phyloP scores from a whole-genome alignment of 2,113 vertebrate genomes.

The Burhinus oedicnemus region DNA sequence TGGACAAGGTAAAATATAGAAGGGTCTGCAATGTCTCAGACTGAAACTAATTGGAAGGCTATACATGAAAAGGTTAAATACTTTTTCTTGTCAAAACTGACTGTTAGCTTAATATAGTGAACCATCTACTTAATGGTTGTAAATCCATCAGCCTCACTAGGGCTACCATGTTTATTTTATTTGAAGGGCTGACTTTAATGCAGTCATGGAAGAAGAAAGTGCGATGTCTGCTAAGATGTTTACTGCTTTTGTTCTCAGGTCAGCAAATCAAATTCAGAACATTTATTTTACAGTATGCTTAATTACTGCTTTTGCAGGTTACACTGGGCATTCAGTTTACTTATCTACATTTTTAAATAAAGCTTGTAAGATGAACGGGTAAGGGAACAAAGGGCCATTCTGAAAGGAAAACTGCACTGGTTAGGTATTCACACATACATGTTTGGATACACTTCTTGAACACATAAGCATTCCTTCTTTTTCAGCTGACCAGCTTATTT shows the following conservation, averaged over 20 bases:
- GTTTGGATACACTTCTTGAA: background rate
- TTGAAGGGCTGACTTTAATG: background rate
- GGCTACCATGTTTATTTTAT: background rate
- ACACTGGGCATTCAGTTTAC: background rate
- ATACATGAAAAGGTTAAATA: background rate
- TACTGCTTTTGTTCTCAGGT: background rate
- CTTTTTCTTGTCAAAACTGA: background rate
- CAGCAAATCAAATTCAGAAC: background rate
- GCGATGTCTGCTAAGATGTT: background rate
- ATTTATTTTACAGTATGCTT: background rate
- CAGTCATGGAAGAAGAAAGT: background rate
- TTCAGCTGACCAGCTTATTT: background rate
- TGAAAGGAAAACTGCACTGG: background rate
- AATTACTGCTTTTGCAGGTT: background rate
- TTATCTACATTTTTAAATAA: conserved; percentile 9
- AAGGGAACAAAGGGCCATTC: background rate
- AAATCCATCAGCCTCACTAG: background rate
- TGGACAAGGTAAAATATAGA: background rate
- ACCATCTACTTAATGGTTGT: background rate
- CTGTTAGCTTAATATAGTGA: conserved; percentile 3
- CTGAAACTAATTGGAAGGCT: background rate
- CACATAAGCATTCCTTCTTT: background rate
- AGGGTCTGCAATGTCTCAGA: background rate
- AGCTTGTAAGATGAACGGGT: background rate
- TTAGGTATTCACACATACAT: background rate